Percentiles rank a stretch among this genome's conserved stretches.
Evolutionary conservation across 1,140 invertebrate species (phyloP).

Genomic region (Drosophila sp.): DNA sequence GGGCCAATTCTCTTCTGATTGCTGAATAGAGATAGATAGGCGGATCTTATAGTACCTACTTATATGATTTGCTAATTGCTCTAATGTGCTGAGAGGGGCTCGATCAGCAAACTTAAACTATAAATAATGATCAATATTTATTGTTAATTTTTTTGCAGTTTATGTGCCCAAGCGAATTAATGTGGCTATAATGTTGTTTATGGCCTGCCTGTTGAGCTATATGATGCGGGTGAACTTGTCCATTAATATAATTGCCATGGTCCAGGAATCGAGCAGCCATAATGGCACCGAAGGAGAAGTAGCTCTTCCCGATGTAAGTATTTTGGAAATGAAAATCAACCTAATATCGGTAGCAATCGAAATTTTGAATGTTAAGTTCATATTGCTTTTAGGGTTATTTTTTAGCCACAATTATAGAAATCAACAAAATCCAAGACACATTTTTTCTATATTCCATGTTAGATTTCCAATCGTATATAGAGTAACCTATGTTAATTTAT

Average conservation of each 20-base stretch:
- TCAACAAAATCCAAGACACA: no score
- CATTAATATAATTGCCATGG: conserved; percentile 90
- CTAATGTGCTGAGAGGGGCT: conserved; percentile 45
- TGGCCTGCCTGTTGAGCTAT: conserved; percentile 89
- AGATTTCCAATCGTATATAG: no score
- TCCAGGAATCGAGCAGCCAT: conserved; percentile 73
- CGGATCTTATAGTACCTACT: conserved; percentile 12
- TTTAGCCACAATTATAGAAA: no score
- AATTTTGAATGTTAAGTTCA: no score
- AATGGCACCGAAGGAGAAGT: conserved; percentile 51
- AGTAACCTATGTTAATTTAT: no score
- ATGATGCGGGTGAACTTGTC: conserved; percentile 90
- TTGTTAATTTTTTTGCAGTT: conserved; percentile 49
- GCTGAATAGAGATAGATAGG: conserved; percentile 19
- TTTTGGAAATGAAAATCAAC: neutral
- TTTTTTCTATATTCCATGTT: no score
- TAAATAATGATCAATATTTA: conserved; percentile 50
- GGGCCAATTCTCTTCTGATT: conserved; percentile 1
- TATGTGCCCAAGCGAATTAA: conserved; percentile 78
- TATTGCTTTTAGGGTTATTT: no score
- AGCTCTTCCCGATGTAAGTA: conserved; percentile 69
- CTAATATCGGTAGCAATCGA: neutral
- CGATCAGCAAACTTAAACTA: conserved; percentile 13
- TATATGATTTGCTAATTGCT: conserved; percentile 40
- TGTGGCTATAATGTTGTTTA: conserved; percentile 88